These are phyloP conservation scores for Plusia festucae DNA, from an alignment of 2,888 invertebrate species.

Conservation along the genomic window DNA sequence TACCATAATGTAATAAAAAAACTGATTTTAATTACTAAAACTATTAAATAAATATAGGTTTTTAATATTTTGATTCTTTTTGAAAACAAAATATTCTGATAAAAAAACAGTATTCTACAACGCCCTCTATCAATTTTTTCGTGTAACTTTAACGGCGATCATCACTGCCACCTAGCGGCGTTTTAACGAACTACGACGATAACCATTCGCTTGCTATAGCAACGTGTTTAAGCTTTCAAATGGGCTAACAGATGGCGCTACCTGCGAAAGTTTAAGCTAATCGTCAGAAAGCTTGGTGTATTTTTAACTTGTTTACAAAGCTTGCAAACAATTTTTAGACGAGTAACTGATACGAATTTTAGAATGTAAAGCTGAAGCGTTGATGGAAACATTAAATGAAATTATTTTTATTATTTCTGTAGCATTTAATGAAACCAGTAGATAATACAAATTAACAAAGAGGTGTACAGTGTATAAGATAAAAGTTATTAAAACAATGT, in stretches of 20 bases:
- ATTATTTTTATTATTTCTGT: background rate
- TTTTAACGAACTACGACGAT: slow-evolving; percentile 47
- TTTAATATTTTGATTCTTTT: background rate
- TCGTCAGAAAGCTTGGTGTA: slow-evolving; percentile 37
- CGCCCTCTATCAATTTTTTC: slow-evolving; percentile 66
- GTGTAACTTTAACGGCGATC: slow-evolving; percentile 36
- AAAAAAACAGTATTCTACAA: background rate
- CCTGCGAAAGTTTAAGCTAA: slow-evolving; percentile 21
- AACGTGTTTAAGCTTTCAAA: slow-evolving; percentile 24
- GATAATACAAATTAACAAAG: background rate
- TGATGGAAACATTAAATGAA: background rate
- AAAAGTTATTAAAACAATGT: no score
- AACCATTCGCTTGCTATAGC: background rate
- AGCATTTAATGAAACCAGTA: background rate
- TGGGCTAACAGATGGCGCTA: slow-evolving; percentile 74
- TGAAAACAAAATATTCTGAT: background rate
- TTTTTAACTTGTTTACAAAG: slow-evolving; percentile 57
- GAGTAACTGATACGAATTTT: background rate
- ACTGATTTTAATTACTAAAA: no score
- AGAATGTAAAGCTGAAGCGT: no score
- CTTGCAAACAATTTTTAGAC: slow-evolving; percentile 15
- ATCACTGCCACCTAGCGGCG: slow-evolving; percentile 66
- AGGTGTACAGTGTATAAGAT: background rate
- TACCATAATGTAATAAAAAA: no score
- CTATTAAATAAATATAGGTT: no score